Evolutionary conservation across 2,113 vertebrate species (phyloP).

Genomic region (Paracanthobrama guichenoti): DNA sequence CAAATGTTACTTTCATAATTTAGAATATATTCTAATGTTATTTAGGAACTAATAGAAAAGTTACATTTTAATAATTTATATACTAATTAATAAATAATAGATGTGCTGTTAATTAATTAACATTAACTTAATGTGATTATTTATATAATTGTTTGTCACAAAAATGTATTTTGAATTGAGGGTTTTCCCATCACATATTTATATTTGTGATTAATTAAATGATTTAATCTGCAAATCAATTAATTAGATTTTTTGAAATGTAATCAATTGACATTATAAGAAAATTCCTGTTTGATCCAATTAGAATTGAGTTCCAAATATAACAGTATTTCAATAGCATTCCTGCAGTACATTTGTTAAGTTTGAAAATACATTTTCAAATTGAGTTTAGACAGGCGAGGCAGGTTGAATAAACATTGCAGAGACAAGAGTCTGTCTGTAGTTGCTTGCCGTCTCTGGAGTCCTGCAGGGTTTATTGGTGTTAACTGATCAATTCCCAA

Average conservation of each 20-base stretch:
- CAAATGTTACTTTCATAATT: background rate
- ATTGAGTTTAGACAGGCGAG: conserved; percentile 70
- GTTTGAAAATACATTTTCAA: conserved; percentile 40
- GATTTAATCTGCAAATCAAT: too few species aligned
- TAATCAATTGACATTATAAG: background rate
- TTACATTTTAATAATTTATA: too few species aligned
- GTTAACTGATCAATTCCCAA: conserved; percentile 55
- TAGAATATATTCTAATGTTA: background rate
- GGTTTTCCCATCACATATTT: too few species aligned
- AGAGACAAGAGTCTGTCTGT: conserved; percentile 24
- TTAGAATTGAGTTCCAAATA: background rate
- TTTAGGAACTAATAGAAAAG: background rate
- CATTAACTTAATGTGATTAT: too few species aligned
- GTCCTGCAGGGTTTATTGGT: conserved; percentile 53
- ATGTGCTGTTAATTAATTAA: too few species aligned
- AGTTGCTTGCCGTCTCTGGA: background rate
- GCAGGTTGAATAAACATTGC: conserved; percentile 41
- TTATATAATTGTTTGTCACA: too few species aligned
- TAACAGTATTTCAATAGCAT: background rate
- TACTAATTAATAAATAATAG: too few species aligned
- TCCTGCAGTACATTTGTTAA: background rate
- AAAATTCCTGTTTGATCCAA: background rate
- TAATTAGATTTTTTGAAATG: background rate
- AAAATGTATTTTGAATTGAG: too few species aligned
- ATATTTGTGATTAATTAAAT: too few species aligned